These are phyloP conservation scores for Phaedon cochleariae DNA, from an alignment of 2,888 invertebrate species.

Conservation along the genomic window DNA sequence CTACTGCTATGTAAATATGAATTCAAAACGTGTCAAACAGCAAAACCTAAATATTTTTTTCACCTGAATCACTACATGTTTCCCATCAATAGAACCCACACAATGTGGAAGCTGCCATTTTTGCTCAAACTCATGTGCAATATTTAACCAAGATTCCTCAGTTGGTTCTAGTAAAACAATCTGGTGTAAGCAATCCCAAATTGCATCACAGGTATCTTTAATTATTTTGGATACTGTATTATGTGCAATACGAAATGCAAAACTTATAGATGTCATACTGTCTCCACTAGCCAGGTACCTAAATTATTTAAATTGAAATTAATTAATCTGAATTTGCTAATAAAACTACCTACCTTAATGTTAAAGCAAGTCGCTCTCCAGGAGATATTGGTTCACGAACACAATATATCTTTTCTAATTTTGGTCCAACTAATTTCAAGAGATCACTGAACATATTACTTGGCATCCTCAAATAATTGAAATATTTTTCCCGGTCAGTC, in stretches of 20 bases:
- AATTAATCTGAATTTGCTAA: no score
- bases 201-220: not conserved
- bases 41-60: no score
- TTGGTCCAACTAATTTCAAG: slow-evolving; percentile 14
- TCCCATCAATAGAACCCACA: no score
- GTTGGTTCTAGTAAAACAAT: not conserved
- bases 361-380: slow-evolving; percentile 38
- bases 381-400: slow-evolving; percentile 40
- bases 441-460: slow-evolving; percentile 14
- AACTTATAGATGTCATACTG: slow-evolving; percentile 4
- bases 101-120: no score
- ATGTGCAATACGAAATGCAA: slow-evolving; percentile 2
- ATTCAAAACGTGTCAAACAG: no score
- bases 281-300: slow-evolving; percentile 28
- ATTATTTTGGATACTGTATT: slow-evolving; percentile 6
- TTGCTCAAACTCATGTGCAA: no score
- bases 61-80: no score
- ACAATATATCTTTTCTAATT: not conserved
- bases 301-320: slow-evolving; percentile 15
- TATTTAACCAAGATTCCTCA: no score
- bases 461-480: slow-evolving; percentile 23
- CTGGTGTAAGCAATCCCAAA: not conserved
- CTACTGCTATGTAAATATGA: no score
- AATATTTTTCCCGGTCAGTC: slow-evolving; percentile 19
- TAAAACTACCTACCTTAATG: no score